A percentile compares a stretch with the other conserved stretches of the same genome.
phyloP scores from a whole-genome alignment of 2,113 vertebrate species.

The Antechinus stuartii region DNA sequence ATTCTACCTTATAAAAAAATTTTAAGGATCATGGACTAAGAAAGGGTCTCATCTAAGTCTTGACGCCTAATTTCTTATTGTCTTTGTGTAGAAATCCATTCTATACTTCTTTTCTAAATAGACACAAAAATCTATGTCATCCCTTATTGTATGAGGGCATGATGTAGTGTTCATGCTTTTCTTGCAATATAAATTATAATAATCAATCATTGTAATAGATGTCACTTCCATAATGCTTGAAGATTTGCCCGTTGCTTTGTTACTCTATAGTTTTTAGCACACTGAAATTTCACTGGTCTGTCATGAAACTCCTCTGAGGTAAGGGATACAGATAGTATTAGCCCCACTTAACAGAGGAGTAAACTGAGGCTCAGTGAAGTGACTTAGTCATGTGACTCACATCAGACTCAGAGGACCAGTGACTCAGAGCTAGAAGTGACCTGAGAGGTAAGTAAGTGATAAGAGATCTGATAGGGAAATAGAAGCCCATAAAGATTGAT shows the following conservation, averaged over 20 bases:
- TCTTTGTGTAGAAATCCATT: not conserved
- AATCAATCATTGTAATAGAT: not conserved
- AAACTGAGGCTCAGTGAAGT: not conserved
- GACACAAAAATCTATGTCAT: not conserved
- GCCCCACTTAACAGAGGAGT: not conserved
- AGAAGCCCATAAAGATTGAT: not conserved
- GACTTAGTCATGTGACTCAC: not conserved
- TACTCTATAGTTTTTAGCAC: not conserved
- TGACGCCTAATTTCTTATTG: not conserved
- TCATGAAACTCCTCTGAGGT: not conserved
- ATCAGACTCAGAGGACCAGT: not conserved
- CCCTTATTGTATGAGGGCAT: not conserved
- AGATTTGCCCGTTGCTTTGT: not conserved
- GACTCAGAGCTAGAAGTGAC: not conserved
- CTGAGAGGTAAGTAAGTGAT: not conserved
- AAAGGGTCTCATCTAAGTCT: not conserved
- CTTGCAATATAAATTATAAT: conserved; percentile 59
- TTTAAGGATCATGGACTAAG: not conserved
- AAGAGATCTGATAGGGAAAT: not conserved
- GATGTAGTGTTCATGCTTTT: not conserved
- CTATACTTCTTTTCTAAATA: not conserved
- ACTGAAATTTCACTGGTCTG: not conserved
- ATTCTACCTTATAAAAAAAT: not conserved
- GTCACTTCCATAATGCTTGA: not conserved
- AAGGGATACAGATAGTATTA: not conserved